These are phyloP conservation scores for Ips nitidus DNA, from an alignment of 1,140 invertebrate species.

Conservation along the genomic window DNA sequence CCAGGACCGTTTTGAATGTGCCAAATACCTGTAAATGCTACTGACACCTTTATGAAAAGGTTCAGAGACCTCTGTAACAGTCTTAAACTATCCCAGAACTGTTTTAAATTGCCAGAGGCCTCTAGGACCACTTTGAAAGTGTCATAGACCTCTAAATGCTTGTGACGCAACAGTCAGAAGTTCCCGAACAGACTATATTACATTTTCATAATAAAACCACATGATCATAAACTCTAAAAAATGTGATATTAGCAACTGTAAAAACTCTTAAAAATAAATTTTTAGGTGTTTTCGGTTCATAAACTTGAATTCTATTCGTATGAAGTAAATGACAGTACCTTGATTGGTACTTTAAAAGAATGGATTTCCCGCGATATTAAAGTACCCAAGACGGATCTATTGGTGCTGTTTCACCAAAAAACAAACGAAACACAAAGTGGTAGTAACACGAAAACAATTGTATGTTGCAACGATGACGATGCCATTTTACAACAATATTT, in stretches of 20 bases:
- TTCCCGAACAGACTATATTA: too few relatives aligned
- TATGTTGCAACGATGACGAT: constrained; percentile 26
- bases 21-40: too few relatives aligned
- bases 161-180: too few relatives aligned
- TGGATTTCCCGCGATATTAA: constrained; percentile 59
- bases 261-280: background rate
- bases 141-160: too few relatives aligned
- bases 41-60: too few relatives aligned
- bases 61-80: too few relatives aligned
- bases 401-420: constrained; percentile 53
- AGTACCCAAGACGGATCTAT: constrained; percentile 51
- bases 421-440: background rate
- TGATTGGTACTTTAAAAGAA: constrained; percentile 54
- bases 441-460: background rate
- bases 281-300: constrained; percentile 63
- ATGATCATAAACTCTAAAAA: background rate
- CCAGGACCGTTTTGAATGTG: too few relatives aligned
- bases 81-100: too few relatives aligned
- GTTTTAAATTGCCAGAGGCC: too few relatives aligned
- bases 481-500: constrained; percentile 43
- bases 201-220: too few relatives aligned
- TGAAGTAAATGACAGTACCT: constrained; percentile 59
- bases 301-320: constrained; percentile 58
- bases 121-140: too few relatives aligned
- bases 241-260: background rate